Percentiles rank a stretch among this genome's conserved stretches.
phyloP scores from a whole-genome alignment of 2,797 vertebrate genomes.

The Pampus argenteus region DNA sequence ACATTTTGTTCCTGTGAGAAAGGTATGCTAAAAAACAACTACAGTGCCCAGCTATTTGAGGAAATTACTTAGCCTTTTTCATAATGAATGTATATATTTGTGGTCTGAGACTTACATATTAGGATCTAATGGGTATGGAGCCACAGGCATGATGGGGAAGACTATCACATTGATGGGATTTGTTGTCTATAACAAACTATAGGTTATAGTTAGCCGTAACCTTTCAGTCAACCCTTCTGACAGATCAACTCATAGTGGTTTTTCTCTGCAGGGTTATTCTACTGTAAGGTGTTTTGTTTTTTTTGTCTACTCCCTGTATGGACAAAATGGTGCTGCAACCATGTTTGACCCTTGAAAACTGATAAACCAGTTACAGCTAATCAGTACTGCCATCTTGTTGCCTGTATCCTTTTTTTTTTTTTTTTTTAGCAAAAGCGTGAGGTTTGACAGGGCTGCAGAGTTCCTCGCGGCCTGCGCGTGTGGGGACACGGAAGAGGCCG shows the following conservation, averaged over 20 bases:
- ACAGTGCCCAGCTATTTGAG: not conserved
- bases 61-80: no score
- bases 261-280: not conserved
- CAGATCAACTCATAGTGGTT: not conserved
- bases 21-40: not conserved
- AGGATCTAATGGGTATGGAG: not conserved
- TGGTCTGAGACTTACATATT: no score
- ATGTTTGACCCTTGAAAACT: not conserved
- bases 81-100: not conserved
- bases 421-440: constrained; percentile 83
- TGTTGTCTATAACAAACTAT: not conserved
- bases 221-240: not conserved
- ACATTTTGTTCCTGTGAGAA: not conserved
- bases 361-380: not conserved
- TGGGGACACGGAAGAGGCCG: constrained; percentile 90
- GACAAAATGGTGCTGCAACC: not conserved
- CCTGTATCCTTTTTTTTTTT: not conserved
- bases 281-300: not conserved
- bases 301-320: not conserved
- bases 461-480: constrained; percentile 92
- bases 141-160: no score
- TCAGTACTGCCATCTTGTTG: not conserved
- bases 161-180: not conserved
- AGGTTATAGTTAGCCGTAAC: not conserved
- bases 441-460: constrained; percentile 91